Conservation (phyloP, 2,113 vertebrate species). For the Ramphastos sulfuratus region DNA sequence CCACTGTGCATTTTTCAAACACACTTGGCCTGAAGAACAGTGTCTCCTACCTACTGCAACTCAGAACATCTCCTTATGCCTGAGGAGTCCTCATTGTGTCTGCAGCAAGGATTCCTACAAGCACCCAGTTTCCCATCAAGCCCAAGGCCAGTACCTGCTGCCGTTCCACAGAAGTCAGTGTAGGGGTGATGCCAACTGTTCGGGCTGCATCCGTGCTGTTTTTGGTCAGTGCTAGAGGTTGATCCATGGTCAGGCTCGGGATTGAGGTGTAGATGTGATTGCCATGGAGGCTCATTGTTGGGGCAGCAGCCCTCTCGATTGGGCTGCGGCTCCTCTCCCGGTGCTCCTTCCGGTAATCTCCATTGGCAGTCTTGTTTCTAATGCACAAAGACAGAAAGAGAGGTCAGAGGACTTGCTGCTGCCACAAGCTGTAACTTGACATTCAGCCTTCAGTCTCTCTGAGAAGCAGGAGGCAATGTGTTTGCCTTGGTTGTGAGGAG, state of each 20-base stretch:
- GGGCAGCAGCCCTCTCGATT: conserved; percentile 85
- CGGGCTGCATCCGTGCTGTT: conserved; percentile 85
- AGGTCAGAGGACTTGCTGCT: background rate
- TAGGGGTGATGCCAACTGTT: conserved; percentile 75
- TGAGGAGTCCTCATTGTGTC: background rate
- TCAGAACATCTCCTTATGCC: accelerated
- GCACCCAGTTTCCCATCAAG: background rate
- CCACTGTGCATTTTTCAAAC: background rate
- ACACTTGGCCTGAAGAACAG: background rate
- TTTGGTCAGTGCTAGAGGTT: conserved; percentile 97
- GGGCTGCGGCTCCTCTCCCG: conserved; percentile 92
- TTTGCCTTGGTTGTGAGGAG: background rate
- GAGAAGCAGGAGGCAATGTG: background rate
- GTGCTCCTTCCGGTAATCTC: conserved; percentile 92
- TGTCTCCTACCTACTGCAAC: background rate
- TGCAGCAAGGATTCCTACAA: background rate
- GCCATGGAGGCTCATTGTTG: conserved; percentile 83
- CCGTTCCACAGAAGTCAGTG: conserved; percentile 84
- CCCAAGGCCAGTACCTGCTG: conserved; percentile 85
- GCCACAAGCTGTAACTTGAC: background rate
- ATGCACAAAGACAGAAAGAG: background rate
- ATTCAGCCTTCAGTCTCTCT: accelerated
- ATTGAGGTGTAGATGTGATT: conserved; percentile 87
- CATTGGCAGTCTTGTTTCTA: conserved; percentile 91
- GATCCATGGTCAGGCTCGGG: conserved; percentile 90